These are phyloP conservation scores for Mareca penelope DNA, from an alignment of 2,797 vertebrate species.

Conservation along the genomic window DNA sequence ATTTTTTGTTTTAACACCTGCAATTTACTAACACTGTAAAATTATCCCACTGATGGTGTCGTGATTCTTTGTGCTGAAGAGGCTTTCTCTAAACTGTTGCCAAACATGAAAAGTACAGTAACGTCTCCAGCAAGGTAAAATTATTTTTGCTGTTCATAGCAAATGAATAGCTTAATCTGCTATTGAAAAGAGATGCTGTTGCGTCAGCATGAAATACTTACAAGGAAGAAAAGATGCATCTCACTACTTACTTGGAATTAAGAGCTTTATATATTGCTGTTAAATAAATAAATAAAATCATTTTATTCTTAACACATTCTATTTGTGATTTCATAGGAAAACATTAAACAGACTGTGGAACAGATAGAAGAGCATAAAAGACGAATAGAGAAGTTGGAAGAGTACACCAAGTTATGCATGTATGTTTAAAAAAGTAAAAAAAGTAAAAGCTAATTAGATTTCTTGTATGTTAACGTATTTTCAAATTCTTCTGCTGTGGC, in stretches of 20 bases:
- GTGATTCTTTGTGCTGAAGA: background rate
- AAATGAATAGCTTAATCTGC: background rate
- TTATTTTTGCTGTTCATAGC: background rate
- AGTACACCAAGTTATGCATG: slow-evolving; percentile 86
- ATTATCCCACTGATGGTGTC: background rate
- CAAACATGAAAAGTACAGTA: background rate
- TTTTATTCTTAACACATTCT: background rate
- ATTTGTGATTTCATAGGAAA: slow-evolving; percentile 76
- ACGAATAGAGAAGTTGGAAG: slow-evolving; percentile 86
- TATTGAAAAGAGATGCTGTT: background rate
- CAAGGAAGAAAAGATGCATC: background rate
- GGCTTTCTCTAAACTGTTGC: background rate
- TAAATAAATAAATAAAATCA: background rate
- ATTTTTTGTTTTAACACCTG: background rate
- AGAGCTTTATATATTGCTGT: background rate
- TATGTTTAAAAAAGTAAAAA: slow-evolving; percentile 72
- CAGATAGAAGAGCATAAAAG: slow-evolving; percentile 85
- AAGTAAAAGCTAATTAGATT: background rate
- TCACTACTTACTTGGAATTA: background rate
- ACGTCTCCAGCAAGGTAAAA: background rate
- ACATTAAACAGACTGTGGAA: slow-evolving; percentile 81
- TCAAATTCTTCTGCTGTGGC: background rate
- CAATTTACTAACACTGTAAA: background rate
- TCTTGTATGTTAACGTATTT: rapidly evolving
- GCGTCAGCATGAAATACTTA: background rate